phyloP scores from a whole-genome alignment of 2,888 invertebrate genomes.

The Leptinotarsa rubiginosa region DNA sequence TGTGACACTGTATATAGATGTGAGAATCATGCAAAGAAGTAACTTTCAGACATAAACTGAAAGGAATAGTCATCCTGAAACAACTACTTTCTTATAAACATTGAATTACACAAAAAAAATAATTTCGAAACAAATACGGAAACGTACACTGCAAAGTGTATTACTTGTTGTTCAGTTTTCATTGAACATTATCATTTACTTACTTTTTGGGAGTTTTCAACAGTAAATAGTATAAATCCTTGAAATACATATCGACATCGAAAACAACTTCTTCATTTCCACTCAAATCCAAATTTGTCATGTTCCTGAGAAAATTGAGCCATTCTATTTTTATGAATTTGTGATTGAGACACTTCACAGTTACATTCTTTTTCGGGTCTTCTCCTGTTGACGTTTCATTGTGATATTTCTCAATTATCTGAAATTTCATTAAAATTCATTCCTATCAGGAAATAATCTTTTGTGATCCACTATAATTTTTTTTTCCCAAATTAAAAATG shows the following conservation, averaged over 20 bases:
- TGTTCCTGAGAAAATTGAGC: slow-evolving; percentile 53
- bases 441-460: neutral
- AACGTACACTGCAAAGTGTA: too few relatives aligned
- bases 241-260: slow-evolving; percentile 48
- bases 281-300: slow-evolving; percentile 48
- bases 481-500: too few relatives aligned
- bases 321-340: slow-evolving; percentile 51
- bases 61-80: too few relatives aligned
- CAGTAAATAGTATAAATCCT: slow-evolving; percentile 51
- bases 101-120: too few relatives aligned
- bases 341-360: slow-evolving; percentile 44
- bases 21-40: too few relatives aligned
- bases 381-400: slow-evolving; percentile 31
- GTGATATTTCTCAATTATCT: slow-evolving; percentile 34
- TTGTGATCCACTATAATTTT: too few relatives aligned
- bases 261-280: slow-evolving; percentile 50
- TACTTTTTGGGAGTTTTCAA: slow-evolving; percentile 53
- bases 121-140: too few relatives aligned
- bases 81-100: too few relatives aligned
- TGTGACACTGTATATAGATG: too few relatives aligned
- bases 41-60: too few relatives aligned
- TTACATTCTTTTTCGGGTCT: slow-evolving; percentile 20
- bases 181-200: neutral
- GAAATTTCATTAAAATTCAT: neutral
- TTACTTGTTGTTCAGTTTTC: too few relatives aligned